Percentiles rank a stretch among this genome's conserved stretches.
Evolutionary conservation across 2,797 vertebrate species (phyloP).

Genomic region (Hemitrygon akajei): DNA sequence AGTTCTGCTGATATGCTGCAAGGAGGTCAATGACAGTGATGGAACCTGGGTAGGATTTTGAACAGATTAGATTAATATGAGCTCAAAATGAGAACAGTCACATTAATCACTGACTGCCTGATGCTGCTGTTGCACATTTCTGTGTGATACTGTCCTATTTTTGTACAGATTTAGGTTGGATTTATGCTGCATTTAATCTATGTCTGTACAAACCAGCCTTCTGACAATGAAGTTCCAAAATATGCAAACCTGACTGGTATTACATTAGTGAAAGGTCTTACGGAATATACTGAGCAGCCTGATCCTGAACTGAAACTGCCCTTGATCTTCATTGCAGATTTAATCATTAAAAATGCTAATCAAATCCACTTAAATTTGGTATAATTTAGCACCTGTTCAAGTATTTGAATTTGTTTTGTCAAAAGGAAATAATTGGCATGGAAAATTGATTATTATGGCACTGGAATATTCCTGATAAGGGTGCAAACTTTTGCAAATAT

Average conservation of each 20-base stretch:
- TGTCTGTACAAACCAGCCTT: neutral
- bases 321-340: slow-evolving; percentile 43
- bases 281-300: neutral
- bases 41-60: neutral
- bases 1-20: neutral
- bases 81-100: slow-evolving; percentile 27
- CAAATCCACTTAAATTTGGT: slow-evolving; percentile 55
- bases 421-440: slow-evolving; percentile 54
- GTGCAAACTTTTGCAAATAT: slow-evolving; percentile 22
- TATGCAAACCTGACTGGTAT: neutral
- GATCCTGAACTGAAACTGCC: slow-evolving; percentile 39
- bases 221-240: neutral
- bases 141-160: neutral
- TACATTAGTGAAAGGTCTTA: neutral
- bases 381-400: slow-evolving; percentile 50
- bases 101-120: slow-evolving; percentile 33
- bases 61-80: slow-evolving; percentile 34
- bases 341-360: slow-evolving; percentile 51
- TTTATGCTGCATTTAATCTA: neutral
- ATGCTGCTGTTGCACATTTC: slow-evolving; percentile 22
- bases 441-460: slow-evolving; percentile 58
- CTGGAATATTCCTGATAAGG: slow-evolving; percentile 55
- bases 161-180: slow-evolving; percentile 5
- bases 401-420: slow-evolving; percentile 54
- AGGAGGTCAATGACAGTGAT: neutral